phyloP scores from a whole-genome alignment of 2,113 vertebrate species.

The Vanacampus margaritifer region DNA sequence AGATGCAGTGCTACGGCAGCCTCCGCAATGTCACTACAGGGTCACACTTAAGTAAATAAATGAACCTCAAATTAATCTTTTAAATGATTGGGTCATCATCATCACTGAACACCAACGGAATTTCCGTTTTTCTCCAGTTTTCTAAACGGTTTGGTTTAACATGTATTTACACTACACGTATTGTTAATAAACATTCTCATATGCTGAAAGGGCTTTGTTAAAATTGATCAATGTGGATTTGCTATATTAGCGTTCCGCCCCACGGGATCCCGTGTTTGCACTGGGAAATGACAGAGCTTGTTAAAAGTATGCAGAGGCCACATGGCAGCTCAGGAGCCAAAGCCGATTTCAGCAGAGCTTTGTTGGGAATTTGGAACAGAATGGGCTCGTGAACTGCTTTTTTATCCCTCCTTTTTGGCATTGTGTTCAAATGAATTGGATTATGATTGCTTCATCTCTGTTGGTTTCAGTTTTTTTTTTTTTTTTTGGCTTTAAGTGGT shows the following conservation, averaged over 20 bases:
- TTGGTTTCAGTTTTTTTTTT: constrained; percentile 15
- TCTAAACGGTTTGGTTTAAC: neutral
- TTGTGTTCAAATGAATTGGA: constrained; percentile 14
- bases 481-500: constrained; percentile 9
- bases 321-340: constrained; percentile 46
- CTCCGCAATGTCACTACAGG: constrained; percentile 11
- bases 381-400: neutral
- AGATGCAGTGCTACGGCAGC: constrained; percentile 4
- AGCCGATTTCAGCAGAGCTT: constrained; percentile 48
- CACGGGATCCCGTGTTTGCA: constrained; percentile 36
- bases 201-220: constrained; percentile 13
- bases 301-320: constrained; percentile 53
- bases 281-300: constrained; percentile 47
- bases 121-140: neutral
- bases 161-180: constrained; percentile 1
- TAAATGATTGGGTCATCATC: neutral
- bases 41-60: constrained; percentile 8
- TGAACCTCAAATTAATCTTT: neutral
- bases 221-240: constrained; percentile 30
- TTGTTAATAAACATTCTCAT: constrained; percentile 15
- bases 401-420: neutral
- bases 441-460: constrained; percentile 13
- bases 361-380: neutral
- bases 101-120: too few species aligned
- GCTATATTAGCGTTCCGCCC: constrained; percentile 27